phyloP scores from a whole-genome alignment of 2,113 vertebrate genomes.

The Rutilus rutilus region DNA sequence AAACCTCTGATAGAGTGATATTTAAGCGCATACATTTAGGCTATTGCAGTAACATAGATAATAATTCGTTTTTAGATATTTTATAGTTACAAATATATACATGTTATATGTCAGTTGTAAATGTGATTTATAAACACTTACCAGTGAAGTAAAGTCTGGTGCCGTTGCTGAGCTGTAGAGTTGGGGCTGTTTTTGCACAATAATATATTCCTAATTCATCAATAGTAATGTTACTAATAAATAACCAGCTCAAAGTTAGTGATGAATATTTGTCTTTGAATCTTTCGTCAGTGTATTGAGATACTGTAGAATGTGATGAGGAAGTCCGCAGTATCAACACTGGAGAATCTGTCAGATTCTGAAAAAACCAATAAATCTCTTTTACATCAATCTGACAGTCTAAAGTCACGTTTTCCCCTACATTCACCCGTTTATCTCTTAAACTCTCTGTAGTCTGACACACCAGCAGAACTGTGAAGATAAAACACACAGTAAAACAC shows the following conservation, averaged over 20 bases:
- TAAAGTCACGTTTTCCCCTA: conserved; percentile 46
- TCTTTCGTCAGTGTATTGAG: background rate
- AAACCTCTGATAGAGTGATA: background rate
- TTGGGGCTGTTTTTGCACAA: accelerated
- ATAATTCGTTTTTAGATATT: accelerated
- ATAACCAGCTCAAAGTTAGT: background rate
- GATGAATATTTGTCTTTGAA: background rate
- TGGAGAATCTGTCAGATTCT: background rate
- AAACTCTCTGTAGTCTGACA: conserved; percentile 36
- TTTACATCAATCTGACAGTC: background rate
- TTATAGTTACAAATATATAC: background rate
- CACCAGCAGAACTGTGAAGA: conserved; percentile 31
- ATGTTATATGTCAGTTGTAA: background rate
- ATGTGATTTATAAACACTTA: background rate
- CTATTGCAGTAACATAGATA: background rate
- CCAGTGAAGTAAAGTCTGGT: background rate
- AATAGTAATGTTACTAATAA: background rate
- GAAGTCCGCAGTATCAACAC: background rate
- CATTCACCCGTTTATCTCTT: conserved; percentile 16
- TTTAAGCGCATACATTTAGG: background rate
- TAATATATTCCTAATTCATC: conserved; percentile 9
- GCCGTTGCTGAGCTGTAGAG: background rate
- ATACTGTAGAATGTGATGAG: accelerated
- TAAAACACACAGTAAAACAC: background rate
- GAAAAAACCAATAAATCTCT: conserved; percentile 27